A percentile compares a stretch with the other conserved stretches of the same genome.
These are phyloP conservation scores for Stomatorhinus walkeri DNA, from an alignment of 2,797 vertebrate species.

Conservation along the genomic window DNA sequence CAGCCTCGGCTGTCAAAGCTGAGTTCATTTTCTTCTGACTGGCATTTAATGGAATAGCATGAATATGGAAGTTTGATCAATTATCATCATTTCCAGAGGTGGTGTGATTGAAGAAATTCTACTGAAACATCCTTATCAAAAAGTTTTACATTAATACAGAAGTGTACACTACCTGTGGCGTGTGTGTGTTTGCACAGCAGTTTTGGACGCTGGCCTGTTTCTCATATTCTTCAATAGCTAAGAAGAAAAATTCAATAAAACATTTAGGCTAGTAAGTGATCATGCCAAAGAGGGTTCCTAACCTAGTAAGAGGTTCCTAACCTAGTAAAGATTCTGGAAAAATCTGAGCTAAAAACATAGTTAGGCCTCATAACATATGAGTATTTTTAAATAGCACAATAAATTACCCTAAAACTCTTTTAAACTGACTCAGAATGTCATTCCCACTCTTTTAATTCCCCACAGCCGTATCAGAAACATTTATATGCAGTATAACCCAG, in stretches of 20 bases:
- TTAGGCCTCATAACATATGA: neutral
- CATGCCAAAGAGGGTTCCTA: neutral
- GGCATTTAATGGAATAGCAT: neutral
- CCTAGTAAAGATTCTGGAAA: neutral
- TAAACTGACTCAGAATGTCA: neutral
- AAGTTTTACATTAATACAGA: neutral
- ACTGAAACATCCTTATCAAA: neutral
- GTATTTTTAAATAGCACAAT: neutral
- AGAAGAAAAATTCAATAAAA: neutral
- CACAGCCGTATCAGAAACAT: neutral
- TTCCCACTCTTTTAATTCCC: neutral
- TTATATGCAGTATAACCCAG: neutral
- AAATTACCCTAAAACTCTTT: neutral
- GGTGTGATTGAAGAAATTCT: neutral
- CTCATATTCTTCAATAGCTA: neutral
- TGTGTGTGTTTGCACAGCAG: neutral
- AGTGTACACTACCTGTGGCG: neutral
- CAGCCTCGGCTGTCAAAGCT: neutral
- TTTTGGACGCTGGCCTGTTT: neutral
- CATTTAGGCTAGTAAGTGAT: neutral
- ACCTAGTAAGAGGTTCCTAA: neutral
- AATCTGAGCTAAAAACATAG: neutral
- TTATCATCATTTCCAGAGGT: neutral
- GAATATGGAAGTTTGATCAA: neutral
- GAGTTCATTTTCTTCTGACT: neutral